Evolutionary conservation across 2,888 invertebrate species (phyloP).

Genomic region (Gymnoscelis rufifasciata): DNA sequence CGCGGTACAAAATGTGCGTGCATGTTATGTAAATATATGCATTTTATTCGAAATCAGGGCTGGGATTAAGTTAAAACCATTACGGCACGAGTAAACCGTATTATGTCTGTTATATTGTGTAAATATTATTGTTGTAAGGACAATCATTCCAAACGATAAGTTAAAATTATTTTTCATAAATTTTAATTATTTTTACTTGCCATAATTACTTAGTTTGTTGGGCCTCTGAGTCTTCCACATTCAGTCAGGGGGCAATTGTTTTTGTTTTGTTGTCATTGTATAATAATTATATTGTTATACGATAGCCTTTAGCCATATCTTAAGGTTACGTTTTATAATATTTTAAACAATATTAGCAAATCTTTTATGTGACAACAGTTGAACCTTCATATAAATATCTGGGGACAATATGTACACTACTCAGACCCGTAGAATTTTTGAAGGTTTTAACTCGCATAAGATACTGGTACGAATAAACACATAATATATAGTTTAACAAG

Average conservation of each 20-base stretch:
- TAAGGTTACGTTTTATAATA: conserved; percentile 26
- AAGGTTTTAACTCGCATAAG: too few relatives aligned
- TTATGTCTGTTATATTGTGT: conserved; percentile 71
- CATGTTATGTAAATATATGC: neutral
- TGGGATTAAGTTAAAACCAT: conserved; percentile 41
- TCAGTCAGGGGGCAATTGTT: conserved; percentile 55
- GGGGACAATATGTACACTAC: too few relatives aligned
- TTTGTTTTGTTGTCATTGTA: conserved; percentile 70
- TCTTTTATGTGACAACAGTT: too few relatives aligned
- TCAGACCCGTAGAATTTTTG: too few relatives aligned
- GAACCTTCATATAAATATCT: too few relatives aligned
- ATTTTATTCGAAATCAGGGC: neutral
- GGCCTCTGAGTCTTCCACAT: conserved; percentile 64
- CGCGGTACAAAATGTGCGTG: too few relatives aligned
- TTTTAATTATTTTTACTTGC: conserved; percentile 69
- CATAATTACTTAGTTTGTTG: conserved; percentile 68
- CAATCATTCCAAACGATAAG: conserved; percentile 72
- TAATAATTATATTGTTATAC: conserved; percentile 62
- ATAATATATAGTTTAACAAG: neutral
- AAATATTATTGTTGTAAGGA: conserved; percentile 63
- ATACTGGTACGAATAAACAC: too few relatives aligned
- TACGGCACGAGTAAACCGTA: conserved; percentile 37
- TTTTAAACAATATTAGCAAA: neutral
- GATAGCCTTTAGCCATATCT: conserved; percentile 41
- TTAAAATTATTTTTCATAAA: conserved; percentile 69